Evolutionary conservation across 2,888 invertebrate species (phyloP), one percentile per base, ranked within the genome.

Genomic region (Tiliacea citrago): DNA sequence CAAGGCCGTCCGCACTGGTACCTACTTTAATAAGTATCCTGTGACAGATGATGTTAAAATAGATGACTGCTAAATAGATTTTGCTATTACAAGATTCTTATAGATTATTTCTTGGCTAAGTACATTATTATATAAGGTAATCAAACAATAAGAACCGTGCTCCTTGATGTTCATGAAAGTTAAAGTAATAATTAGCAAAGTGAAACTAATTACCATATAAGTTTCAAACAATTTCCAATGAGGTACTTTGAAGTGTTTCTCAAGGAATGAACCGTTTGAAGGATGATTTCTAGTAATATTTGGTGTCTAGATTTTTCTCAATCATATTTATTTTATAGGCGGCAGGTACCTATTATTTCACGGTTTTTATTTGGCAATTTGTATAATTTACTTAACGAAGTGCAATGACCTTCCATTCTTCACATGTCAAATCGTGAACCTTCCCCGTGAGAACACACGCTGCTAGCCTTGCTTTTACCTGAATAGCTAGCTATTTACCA

Each of bases 1-100:
- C 68, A 73, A 86, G 83, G 83, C 18, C 58, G 21, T 57, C 49
- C 5, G 21, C 65, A 35, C 21, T n/a, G n/a, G n/a, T n/a, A n/a
- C n/a, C n/a, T n/a, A n/a, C n/a, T n/a, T n/a, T n/a, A n/a, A n/a
- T n/a, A n/a, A n/a, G n/a, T 57, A 61, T 51, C 13, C 12, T 72
- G 39, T 60, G 35, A 53, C 51, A n/a, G n/a, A 24, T 39, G 9
- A 24, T 21, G 9, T 57, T 35, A 18, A 13, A 16, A 29, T 29
- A 47, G 5, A 72, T 39, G 2, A 4, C 0, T n/a, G n/a, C n/a
- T n/a, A n/a, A n/a, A n/a, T n/a, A 12, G 12, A 47, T 77, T 55
- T 29, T 39, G 16, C n/a, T 12, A 45, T n/a, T 61, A 35, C 6
- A n/a, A 1, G 7, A 35, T 16, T n/a, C 13, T 42, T 13, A 13